Evolutionary conservation across 2,888 invertebrate genomes (phyloP).

Genomic region (Stictocephala bisonia): DNA sequence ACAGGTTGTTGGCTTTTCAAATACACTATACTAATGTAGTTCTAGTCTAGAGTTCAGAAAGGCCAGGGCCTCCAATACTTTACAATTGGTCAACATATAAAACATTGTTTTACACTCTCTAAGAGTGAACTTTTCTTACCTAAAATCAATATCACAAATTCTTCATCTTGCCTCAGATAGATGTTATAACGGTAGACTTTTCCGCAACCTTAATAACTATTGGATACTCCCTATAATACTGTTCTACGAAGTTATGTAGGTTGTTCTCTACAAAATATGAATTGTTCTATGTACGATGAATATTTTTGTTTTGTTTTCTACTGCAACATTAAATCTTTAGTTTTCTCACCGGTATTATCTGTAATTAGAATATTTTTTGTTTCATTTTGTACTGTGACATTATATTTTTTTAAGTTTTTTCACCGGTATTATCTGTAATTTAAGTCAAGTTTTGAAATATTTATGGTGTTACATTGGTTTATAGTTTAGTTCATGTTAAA

Average conservation of each 20-base stretch:
- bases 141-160: conserved; percentile 35
- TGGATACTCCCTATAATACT: background rate
- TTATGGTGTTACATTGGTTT: too few species aligned
- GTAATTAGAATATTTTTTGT: too few species aligned
- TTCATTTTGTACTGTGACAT: too few species aligned
- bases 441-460: too few species aligned
- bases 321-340: too few species aligned
- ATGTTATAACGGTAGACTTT: background rate
- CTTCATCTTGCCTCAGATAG: background rate
- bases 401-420: too few species aligned
- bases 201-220: background rate
- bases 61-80: background rate
- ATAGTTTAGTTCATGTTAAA: too few species aligned
- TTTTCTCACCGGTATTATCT: too few species aligned
- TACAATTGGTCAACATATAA: conserved; percentile 37
- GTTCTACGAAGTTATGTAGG: background rate
- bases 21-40: background rate
- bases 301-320: too few species aligned
- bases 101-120: conserved; percentile 34
- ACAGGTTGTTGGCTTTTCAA: conserved; percentile 16
- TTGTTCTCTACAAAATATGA: too few species aligned
- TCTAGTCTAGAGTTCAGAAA: conserved; percentile 8
- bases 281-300: too few species aligned
- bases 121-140: conserved; percentile 15
- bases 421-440: too few species aligned